phyloP scores from a whole-genome alignment of 35 echinoderm and acorn worm species.

The Anneissia japonica region DNA sequence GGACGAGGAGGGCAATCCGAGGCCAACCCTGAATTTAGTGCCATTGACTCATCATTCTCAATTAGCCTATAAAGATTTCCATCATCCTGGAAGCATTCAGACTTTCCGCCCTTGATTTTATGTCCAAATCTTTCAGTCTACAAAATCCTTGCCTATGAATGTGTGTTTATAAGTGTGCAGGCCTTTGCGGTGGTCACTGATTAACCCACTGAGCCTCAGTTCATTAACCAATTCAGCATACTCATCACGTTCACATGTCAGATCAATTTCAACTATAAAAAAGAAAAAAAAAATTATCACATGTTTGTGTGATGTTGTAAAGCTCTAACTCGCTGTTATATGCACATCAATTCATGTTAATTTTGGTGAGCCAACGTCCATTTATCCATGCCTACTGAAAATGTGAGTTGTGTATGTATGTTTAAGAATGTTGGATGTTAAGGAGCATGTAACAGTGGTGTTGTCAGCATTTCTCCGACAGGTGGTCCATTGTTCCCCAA shows the following conservation, averaged over 20 bases:
- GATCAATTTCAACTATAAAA: constrained; percentile 62
- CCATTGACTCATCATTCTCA: constrained; percentile 69
- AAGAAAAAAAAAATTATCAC: not conserved
- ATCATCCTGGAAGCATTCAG: constrained; percentile 64
- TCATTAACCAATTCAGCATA: constrained; percentile 63
- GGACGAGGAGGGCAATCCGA: constrained; percentile 80
- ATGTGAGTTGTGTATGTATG: too few species aligned
- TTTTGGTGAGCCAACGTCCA: too few species aligned
- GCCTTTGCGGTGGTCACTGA: constrained; percentile 60
- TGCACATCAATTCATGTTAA: too few species aligned
- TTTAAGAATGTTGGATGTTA: too few species aligned
- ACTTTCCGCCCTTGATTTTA: constrained; percentile 28
- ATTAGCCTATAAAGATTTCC: constrained; percentile 53
- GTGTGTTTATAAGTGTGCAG: constrained; percentile 47
- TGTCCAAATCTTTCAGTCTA: constrained; percentile 78
- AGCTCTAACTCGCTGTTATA: too few species aligned
- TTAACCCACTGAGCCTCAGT: constrained; percentile 64
- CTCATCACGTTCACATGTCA: constrained; percentile 85
- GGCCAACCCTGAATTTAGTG: constrained; percentile 76
- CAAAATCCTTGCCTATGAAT: constrained; percentile 68
- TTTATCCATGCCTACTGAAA: too few species aligned
- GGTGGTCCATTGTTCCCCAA: too few species aligned
- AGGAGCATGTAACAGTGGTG: not conserved
- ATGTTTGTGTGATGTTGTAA: too few species aligned
- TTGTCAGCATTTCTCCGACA: not conserved